These are phyloP conservation scores for Dipodomys merriami DNA, from an alignment of 2,113 vertebrate genomes.

Conservation along the genomic window DNA sequence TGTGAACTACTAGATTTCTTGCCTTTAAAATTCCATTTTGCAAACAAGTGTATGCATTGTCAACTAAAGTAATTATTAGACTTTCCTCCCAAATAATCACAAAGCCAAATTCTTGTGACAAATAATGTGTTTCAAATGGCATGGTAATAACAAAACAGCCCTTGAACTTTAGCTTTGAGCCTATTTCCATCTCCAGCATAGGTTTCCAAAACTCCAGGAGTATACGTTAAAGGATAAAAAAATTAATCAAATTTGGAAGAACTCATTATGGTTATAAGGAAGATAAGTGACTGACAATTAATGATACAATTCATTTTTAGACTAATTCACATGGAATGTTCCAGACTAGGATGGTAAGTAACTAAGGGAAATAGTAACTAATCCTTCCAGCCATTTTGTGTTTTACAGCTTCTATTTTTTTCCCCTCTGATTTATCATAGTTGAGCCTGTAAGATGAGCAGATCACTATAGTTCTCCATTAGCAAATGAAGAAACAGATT, in stretches of 20 bases:
- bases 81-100: not conserved
- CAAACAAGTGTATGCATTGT: not conserved
- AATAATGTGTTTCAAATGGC: not conserved
- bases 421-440: not conserved
- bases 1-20: not conserved
- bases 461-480: not conserved
- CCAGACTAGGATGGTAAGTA: not conserved
- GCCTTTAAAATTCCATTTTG: slow-evolving; percentile 40
- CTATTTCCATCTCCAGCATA: not conserved
- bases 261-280: not conserved
- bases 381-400: not conserved
- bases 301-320: not conserved
- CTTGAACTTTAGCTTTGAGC: not conserved
- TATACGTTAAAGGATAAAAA: not conserved
- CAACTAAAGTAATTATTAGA: not conserved
- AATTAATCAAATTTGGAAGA: not conserved
- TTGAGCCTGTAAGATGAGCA: slow-evolving; percentile 16
- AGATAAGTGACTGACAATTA: not conserved
- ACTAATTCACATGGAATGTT: not conserved
- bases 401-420: not conserved
- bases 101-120: slow-evolving; percentile 9
- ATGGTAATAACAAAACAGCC: not conserved
- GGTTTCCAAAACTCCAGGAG: not conserved
- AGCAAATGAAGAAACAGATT: not conserved
- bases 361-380: not conserved